phyloP scores from a whole-genome alignment of 2,797 vertebrate genomes.

The Carduelis carduelis region DNA sequence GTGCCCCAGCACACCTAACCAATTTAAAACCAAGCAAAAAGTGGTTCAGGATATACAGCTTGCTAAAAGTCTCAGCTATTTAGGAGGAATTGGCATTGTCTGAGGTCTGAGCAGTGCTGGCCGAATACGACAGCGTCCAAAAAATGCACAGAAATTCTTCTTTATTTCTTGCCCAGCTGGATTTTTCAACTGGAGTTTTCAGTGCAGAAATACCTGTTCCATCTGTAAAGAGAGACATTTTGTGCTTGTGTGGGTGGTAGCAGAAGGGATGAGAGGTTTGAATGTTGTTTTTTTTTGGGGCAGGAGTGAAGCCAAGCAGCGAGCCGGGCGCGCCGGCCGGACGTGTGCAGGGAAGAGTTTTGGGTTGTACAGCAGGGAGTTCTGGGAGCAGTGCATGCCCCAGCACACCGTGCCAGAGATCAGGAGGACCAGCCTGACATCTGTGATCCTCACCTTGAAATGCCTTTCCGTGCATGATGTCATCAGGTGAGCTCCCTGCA shows the following conservation, averaged over 20 bases:
- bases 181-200: too few relatives aligned
- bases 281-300: neutral
- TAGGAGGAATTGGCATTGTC: neutral
- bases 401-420: constrained; percentile 95
- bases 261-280: neutral
- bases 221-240: too few relatives aligned
- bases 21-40: neutral
- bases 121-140: too few relatives aligned
- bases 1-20: constrained; percentile 88
- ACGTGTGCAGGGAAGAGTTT: constrained; percentile 91
- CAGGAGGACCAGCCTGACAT: constrained; percentile 89
- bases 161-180: neutral
- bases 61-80: neutral
- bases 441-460: constrained; percentile 93
- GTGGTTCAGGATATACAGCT: neutral
- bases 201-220: neutral
- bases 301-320: constrained; percentile 92
- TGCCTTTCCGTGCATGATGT: constrained; percentile 95
- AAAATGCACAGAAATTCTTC: neutral
- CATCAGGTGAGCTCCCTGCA: constrained; percentile 81
- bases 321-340: constrained; percentile 91
- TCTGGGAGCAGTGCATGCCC: constrained; percentile 95
- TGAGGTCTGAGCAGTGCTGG: neutral
- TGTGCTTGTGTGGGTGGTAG: neutral
- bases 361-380: constrained; percentile 87